Base-by-base conservation (phyloP, 2,888 invertebrate species). In the Parnassius smintheus region DNA sequence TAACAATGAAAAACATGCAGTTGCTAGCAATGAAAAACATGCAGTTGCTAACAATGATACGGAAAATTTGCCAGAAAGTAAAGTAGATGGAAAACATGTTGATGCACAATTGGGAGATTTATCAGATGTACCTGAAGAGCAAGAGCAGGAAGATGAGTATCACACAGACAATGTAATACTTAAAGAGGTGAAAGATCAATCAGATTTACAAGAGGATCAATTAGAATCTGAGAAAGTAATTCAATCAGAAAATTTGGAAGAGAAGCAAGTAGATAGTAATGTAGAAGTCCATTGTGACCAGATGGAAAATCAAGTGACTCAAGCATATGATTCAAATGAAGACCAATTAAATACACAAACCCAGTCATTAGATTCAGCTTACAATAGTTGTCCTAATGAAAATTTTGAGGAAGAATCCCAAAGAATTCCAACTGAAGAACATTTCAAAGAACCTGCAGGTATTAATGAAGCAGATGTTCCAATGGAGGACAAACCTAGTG, bases 401-500 rank as follows among this genome's bases (percentile, higher is more conserved):
- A 81, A 85, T 65, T 84, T 78, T 65, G 90, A 90, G 65, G 90
- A 91, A 66, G 91, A 91, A 61, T 72, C 75, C 58, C 83, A 79
- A 44, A 89, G 78, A 81, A 78, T 73, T 76, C 78, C 71, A 71
- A 91, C 78, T 75, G 88, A 85, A 77, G 91, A 85, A 78, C 81
- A 86, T n/a, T 92, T 93, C 67, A 89, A 86, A 76, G 90, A 86
- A 65, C 92, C 82, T 65, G 84, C 81, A 70, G 83, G 71, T 55
- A 72, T 79, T 64, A 82, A 72, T 77, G 91, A 81, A 69, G 75
- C 75, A 68, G 91, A 90, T 66, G 83, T 81, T 63, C 81, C 85
- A 56, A 70, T 81, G 58, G 92, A 92, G 46, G 92, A 93, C 49
- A 91, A 92, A 68, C 92, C 93, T 55, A 86, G 94, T 78, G 95